Evolutionary conservation across 1,140 invertebrate species (phyloP).

Genomic region (Marisa cornuarietis): DNA sequence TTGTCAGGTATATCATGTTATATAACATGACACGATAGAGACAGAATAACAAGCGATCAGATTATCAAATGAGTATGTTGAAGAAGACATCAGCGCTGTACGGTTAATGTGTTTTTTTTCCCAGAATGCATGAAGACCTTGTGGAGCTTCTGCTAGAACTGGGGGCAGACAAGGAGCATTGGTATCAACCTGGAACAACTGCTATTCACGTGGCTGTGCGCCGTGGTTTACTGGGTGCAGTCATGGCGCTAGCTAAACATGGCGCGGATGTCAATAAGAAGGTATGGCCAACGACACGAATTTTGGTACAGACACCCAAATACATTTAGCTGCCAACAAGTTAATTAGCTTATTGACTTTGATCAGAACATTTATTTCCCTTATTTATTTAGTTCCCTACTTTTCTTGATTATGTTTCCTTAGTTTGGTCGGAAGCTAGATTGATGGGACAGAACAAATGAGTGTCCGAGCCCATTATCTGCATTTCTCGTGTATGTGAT

Average conservation of each 20-base stretch:
- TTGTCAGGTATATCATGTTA: no score
- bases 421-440: not conserved
- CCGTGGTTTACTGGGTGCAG: not conserved
- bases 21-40: no score
- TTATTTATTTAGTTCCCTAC: no score
- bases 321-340: no score
- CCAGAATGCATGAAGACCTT: not conserved
- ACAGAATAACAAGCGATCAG: no score
- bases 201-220: not conserved
- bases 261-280: not conserved
- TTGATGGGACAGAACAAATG: not conserved
- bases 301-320: no score
- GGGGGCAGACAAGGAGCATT: not conserved
- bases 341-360: no score
- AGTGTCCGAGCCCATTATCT: not conserved
- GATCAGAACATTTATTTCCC: no score
- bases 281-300: not conserved
- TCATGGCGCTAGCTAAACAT: not conserved
- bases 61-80: no score
- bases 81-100: no score
- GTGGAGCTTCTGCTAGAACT: not conserved
- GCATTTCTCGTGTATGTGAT: not conserved
- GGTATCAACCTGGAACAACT: not conserved
- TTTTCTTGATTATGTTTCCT: not conserved
- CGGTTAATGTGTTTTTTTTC: not conserved